Conservation (phyloP, 2,797 vertebrate genomes). For the Peromyscus nudipes region DNA sequence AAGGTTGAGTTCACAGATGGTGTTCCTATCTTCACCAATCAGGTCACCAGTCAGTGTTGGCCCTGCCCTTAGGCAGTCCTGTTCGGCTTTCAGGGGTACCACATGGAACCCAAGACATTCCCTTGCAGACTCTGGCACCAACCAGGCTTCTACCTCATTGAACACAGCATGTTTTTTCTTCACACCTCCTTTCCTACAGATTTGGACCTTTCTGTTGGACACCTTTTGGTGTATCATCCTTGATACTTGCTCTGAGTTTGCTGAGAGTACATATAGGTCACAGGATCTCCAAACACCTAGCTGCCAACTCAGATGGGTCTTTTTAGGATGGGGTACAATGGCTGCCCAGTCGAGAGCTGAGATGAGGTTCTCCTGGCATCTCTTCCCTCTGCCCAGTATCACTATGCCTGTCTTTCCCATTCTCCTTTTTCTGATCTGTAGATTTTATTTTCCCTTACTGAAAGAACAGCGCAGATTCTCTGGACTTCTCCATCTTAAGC, state of each 20-base stretch:
- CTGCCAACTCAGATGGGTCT: not conserved
- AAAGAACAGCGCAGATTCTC: not conserved
- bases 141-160: not conserved
- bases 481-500: not conserved
- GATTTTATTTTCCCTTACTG: not conserved
- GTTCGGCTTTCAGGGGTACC: not conserved
- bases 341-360: not conserved
- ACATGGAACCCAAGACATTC: not conserved
- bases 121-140: not conserved
- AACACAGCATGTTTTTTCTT: not conserved
- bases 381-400: not conserved
- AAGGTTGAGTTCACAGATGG: not conserved
- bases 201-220: not conserved
- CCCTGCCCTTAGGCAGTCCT: too few species aligned
- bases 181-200: not conserved
- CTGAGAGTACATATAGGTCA: not conserved
- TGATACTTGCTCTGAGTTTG: not conserved
- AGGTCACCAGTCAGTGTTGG: too few species aligned
- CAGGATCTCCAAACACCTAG: not conserved
- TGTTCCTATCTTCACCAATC: not conserved
- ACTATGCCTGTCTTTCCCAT: not conserved
- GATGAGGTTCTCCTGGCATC: not conserved
- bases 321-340: not conserved
- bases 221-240: not conserved
- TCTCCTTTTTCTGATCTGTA: not conserved